phyloP scores from a whole-genome alignment of 2,888 invertebrate genomes.

The Melinaea marsaeus region DNA sequence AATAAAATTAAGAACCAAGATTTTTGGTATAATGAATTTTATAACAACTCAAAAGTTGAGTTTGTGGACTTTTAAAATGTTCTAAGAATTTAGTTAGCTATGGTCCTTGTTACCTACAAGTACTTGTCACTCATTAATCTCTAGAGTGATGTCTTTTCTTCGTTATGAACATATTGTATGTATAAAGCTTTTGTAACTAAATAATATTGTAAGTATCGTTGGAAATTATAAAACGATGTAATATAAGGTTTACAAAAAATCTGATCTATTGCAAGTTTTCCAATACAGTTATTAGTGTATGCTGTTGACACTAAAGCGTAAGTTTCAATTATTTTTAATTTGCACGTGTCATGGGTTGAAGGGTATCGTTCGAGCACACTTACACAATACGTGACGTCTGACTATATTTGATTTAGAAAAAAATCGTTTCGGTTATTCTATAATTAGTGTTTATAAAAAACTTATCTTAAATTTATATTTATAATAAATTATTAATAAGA shows the following conservation, averaged over 20 bases:
- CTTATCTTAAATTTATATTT: slow-evolving; percentile 28
- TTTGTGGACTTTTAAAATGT: slow-evolving; percentile 9
- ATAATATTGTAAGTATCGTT: too few relatives aligned
- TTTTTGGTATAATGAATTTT: slow-evolving; percentile 71
- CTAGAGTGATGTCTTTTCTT: neutral
- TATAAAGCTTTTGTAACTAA: neutral
- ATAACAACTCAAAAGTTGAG: slow-evolving; percentile 52
- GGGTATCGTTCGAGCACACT: slow-evolving; percentile 49
- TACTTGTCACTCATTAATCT: too few relatives aligned
- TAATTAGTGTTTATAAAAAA: too few relatives aligned
- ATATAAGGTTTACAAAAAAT: neutral
- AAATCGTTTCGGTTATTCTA: slow-evolving; percentile 8
- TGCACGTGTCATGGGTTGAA: slow-evolving; percentile 30
- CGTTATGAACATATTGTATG: too few relatives aligned
- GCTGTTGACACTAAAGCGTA: slow-evolving; percentile 20
- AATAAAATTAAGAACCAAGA: slow-evolving; percentile 75
- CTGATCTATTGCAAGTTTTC: neutral
- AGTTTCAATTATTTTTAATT: slow-evolving; percentile 34
- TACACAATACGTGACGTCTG: slow-evolving; percentile 52
- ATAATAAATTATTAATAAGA: slow-evolving; percentile 47
- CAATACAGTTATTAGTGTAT: slow-evolving; percentile 9
- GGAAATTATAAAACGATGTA: too few relatives aligned
- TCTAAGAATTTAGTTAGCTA: neutral
- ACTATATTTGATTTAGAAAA: slow-evolving; percentile 44
- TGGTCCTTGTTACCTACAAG: neutral